Conservation (phyloP, 2,113 vertebrate species). For the Chaetodon auriga region DNA sequence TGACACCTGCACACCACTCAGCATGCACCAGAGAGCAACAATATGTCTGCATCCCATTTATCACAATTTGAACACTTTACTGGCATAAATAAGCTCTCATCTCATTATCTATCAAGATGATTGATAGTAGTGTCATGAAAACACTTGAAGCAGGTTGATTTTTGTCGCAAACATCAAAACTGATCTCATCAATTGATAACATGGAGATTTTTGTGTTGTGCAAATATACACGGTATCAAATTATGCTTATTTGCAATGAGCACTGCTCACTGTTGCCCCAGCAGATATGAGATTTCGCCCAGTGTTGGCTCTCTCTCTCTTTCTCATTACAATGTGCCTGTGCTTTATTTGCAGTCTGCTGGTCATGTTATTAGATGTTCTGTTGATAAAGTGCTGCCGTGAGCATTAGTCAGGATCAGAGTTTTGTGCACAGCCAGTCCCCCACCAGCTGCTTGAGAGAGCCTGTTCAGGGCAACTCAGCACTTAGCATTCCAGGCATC, state of each 20-base stretch:
- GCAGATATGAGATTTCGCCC: conserved; percentile 9
- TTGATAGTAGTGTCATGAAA: not conserved
- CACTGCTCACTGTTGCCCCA: conserved; percentile 1
- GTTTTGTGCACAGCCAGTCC: conserved; percentile 53
- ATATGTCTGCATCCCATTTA: conserved; percentile 43
- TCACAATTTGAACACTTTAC: conserved; percentile 30
- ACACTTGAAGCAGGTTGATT: not conserved
- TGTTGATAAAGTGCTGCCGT: conserved; percentile 66
- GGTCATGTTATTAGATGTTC: conserved; percentile 63
- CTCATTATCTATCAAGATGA: not conserved
- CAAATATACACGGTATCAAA: not conserved
- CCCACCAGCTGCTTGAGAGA: conserved; percentile 71
- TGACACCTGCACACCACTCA: conserved; percentile 80
- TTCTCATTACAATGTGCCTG: conserved; percentile 47
- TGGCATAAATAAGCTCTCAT: conserved; percentile 1
- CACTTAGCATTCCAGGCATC: conserved; percentile 72
- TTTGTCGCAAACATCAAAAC: conserved; percentile 3
- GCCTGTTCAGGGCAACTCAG: conserved; percentile 50
- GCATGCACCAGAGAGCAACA: conserved; percentile 33
- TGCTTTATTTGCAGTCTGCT: conserved; percentile 59
- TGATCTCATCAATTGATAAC: not conserved
- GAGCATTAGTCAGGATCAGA: conserved; percentile 67
- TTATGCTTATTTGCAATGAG: conserved; percentile 31
- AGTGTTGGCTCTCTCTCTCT: conserved; percentile 26
- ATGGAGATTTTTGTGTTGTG: not conserved